Conservation (phyloP, 2,113 vertebrate species). For the Esox niger region DNA sequence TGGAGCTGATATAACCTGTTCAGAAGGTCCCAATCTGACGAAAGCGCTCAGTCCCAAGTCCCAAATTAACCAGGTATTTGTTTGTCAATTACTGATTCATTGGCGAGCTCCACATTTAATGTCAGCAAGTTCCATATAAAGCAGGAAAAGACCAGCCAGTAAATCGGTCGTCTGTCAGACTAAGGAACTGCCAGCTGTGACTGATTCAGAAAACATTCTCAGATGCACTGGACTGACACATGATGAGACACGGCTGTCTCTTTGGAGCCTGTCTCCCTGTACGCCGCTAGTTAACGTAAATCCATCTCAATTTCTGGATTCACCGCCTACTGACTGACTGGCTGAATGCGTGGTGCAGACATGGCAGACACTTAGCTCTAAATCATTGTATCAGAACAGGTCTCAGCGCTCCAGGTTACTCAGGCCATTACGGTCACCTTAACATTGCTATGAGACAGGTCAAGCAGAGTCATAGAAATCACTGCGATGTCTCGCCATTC, state of each 20-base stretch:
- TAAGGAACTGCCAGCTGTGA: too few relatives aligned
- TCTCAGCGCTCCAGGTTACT: constrained; percentile 48
- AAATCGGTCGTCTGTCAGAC: too few relatives aligned
- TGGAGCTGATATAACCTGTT: constrained; percentile 18
- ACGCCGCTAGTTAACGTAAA: too few relatives aligned
- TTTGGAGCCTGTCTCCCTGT: too few relatives aligned
- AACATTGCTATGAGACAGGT: constrained; percentile 50
- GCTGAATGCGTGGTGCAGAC: constrained; percentile 18
- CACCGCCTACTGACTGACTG: constrained; percentile 9
- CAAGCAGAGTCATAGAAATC: neutral
- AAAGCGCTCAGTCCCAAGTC: constrained; percentile 23
- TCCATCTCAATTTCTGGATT: too few relatives aligned
- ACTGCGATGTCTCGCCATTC: too few relatives aligned
- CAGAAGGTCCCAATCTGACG: constrained; percentile 11
- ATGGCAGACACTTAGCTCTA: constrained; percentile 26
- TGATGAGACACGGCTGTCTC: too few relatives aligned
- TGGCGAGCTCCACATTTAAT: constrained; percentile 18
- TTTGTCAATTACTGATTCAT: constrained; percentile 33
- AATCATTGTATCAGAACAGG: constrained; percentile 20
- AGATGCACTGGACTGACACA: too few relatives aligned
- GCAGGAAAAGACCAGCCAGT: constrained; percentile 6
- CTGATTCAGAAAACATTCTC: too few relatives aligned
- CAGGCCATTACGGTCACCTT: constrained; percentile 48
- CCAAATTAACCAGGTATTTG: constrained; percentile 16
- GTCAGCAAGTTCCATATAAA: constrained; percentile 21